phyloP scores from a whole-genome alignment of 2,113 vertebrate genomes.

The Xiphophorus hellerii region DNA sequence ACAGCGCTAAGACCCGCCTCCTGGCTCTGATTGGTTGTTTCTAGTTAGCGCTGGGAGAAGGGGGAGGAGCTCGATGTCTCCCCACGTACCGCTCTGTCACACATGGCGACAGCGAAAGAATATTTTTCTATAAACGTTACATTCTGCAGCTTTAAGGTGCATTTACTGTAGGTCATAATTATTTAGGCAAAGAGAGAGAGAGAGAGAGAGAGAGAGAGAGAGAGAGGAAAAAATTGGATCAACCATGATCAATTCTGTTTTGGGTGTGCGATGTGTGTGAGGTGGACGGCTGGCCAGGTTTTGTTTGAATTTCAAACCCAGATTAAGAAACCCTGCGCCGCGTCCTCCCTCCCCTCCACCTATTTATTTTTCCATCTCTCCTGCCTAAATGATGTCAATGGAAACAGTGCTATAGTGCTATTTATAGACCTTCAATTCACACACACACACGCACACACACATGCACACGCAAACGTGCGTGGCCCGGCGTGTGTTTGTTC shows the following conservation, averaged over 20 bases:
- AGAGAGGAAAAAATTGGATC: not conserved
- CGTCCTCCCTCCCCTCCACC: constrained; percentile 59
- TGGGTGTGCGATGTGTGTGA: constrained; percentile 30
- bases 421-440: constrained; percentile 74
- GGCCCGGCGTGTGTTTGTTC: constrained; percentile 53
- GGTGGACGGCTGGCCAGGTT: constrained; percentile 60
- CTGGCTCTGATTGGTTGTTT: no score
- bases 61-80: no score
- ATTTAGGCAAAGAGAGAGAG: no score
- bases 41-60: no score
- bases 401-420: constrained; percentile 82
- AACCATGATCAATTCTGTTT: constrained; percentile 6
- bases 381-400: constrained; percentile 87
- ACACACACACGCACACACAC: constrained; percentile 37
- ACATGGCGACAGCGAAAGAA: no score
- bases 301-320: constrained; percentile 81
- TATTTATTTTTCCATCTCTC: constrained; percentile 87
- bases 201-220: not conserved
- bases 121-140: no score
- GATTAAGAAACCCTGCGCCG: constrained; percentile 77
- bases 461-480: constrained; percentile 31
- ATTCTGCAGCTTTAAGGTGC: not conserved
- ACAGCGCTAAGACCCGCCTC: no score
- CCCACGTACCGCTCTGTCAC: no score
- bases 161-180: not conserved